Evolutionary conservation across 2,113 vertebrate genomes (phyloP).

Genomic region (Tautogolabrus adspersus): DNA sequence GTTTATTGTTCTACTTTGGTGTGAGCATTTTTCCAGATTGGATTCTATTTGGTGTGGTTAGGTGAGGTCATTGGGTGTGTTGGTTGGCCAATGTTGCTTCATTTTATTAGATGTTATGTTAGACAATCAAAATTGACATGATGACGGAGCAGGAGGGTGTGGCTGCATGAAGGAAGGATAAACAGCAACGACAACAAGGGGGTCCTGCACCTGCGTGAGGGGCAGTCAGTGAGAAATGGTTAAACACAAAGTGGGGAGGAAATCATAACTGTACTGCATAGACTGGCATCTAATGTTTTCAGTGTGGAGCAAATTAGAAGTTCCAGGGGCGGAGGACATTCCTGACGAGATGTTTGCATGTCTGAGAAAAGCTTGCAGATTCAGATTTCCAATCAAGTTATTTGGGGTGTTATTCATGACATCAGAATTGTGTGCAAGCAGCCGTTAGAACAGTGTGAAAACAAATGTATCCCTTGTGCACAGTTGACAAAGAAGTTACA

Average conservation of each 20-base stretch:
- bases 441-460: constrained; percentile 1
- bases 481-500: too few relatives aligned
- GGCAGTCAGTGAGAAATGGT: constrained; percentile 30
- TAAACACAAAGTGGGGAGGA: constrained; percentile 24
- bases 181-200: constrained; percentile 8
- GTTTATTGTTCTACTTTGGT: constrained; percentile 1
- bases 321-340: constrained; percentile 20
- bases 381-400: background rate
- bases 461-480: background rate
- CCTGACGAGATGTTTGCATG: background rate
- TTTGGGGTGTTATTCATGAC: constrained; percentile 8
- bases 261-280: constrained; percentile 21
- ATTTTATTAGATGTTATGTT: constrained; percentile 26
- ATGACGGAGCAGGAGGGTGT: constrained; percentile 22
- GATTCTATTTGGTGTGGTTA: constrained; percentile 48
- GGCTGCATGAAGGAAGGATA: background rate
- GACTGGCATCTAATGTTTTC: constrained; percentile 28
- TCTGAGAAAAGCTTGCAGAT: constrained; percentile 5
- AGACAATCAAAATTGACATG: constrained; percentile 6
- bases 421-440: background rate
- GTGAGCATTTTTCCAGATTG: constrained; percentile 44
- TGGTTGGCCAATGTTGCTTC: constrained; percentile 25
- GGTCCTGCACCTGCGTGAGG: constrained; percentile 7
- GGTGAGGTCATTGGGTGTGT: constrained; percentile 52
- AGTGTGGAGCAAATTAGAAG: constrained; percentile 23